Evolutionary conservation across 2,888 invertebrate species (phyloP).

Genomic region (Coecobrya sp.): DNA sequence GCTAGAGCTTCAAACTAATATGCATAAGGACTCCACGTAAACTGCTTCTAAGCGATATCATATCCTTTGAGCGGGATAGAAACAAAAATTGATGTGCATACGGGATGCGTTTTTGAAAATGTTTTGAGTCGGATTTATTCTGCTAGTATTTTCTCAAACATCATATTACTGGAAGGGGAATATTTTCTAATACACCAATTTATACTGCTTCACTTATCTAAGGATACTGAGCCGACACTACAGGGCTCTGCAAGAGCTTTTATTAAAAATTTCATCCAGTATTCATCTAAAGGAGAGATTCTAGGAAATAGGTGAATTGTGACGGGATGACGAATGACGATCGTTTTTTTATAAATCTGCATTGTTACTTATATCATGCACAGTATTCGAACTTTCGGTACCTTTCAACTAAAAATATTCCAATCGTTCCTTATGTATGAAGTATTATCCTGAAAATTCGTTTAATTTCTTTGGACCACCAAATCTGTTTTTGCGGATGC

Average conservation of each 20-base stretch:
- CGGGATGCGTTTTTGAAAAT: neutral
- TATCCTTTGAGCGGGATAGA: neutral
- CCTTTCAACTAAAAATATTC: too few species aligned
- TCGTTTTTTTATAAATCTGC: neutral
- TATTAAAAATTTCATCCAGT: conserved; percentile 66
- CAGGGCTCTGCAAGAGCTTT: conserved; percentile 9
- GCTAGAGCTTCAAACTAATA: conserved; percentile 27
- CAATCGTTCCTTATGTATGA: too few species aligned
- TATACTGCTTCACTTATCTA: conserved; percentile 79
- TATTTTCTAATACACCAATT: conserved; percentile 60
- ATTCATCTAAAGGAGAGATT: conserved; percentile 50
- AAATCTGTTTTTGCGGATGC: too few species aligned
- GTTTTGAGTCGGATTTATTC: neutral
- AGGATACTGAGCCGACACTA: conserved; percentile 61
- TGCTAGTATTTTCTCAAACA: conserved; percentile 33
- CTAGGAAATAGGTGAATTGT: conserved; percentile 47
- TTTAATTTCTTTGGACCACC: too few species aligned
- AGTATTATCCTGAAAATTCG: too few species aligned
- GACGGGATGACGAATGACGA: conserved; percentile 43
- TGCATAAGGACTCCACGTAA: conserved; percentile 13
- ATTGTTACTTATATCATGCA: neutral
- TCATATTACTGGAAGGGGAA: conserved; percentile 27
- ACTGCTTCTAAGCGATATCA: conserved; percentile 34
- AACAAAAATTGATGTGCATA: neutral
- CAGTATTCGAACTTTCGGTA: too few species aligned